Evolutionary conservation across 2,797 vertebrate species (phyloP), one percentile per base, ranked within the genome.

Genomic region (Melanotaenia trifasciata): DNA sequence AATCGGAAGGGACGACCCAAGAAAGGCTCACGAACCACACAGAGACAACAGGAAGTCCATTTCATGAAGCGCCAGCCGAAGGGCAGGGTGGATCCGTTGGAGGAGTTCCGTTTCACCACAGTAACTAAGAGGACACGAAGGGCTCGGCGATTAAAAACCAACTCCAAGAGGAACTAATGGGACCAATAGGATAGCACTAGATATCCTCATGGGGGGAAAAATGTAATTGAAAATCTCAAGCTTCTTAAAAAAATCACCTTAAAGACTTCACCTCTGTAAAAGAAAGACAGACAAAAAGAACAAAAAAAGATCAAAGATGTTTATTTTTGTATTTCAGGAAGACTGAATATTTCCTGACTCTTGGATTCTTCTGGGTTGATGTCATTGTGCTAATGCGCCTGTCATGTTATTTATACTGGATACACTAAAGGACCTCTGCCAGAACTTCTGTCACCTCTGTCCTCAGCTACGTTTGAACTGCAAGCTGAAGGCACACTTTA

Each of bases 301-400:
- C 74, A 53, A 53, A 53, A 53, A 89, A 87, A 81, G 80, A 85
- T 90, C 88, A 94, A 94, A 95, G 92, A 95, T 91, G 88, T 94
- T 95, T 95, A 95, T 96, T 95, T 96, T 96, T 95, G 89, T 95
- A 95, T 94, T 93, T 92, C 89, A 89, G 90, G 88, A 92, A 74
- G 87, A 89, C 87, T 88, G 89, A 92, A 85, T 88, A 86, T 92
- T 90, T 92, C 88, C 84, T 76, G 89, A 85, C 87, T 93, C 81
- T 90, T 87, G 92, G 92, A 93, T 93, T 91, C 90, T 89, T 91
- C 87, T 89, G 93, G 92, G 90, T 92, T 86, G 90, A 88, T 89
- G 82, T 84, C 89, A 86, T 84, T 84, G 86, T 93, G 87, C 88
- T 92, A 87, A 88, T 84, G 87, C 92, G 82, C 90, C 88, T 91